Percentiles rank a stretch among this genome's conserved stretches.
Evolutionary conservation across 2,113 vertebrate genomes (phyloP).

Genomic region (Suncus etruscus): DNA sequence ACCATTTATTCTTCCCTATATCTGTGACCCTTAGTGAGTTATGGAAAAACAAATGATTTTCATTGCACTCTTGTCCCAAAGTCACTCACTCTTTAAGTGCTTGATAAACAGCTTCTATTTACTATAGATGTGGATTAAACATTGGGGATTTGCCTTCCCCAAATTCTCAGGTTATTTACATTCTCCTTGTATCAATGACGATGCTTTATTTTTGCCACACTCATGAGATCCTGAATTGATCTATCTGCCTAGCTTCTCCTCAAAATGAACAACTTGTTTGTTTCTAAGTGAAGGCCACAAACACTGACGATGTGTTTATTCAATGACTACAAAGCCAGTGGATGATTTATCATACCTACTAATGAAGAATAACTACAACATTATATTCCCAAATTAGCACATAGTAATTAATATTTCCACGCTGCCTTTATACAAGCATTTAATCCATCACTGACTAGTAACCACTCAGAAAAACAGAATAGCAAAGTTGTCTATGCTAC

Average conservation of each 20-base stretch:
- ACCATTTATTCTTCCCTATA: not conserved
- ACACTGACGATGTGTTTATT: not conserved
- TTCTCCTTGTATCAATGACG: not conserved
- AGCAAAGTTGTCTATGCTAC: not conserved
- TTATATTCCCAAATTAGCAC: not conserved
- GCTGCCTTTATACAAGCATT: not conserved
- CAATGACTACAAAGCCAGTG: too few relatives aligned
- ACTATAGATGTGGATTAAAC: not conserved
- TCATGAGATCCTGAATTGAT: not conserved
- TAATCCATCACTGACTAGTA: not conserved
- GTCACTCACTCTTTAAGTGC: not conserved
- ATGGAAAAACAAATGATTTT: not conserved
- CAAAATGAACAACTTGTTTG: not conserved
- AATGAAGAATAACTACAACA: not conserved
- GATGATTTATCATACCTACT: not conserved
- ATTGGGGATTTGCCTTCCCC: not conserved
- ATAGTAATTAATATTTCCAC: not conserved
- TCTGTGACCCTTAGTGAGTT: not conserved
- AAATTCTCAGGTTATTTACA: not conserved
- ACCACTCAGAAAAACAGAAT: not conserved
- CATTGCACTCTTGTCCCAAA: not conserved
- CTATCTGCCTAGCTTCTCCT: not conserved
- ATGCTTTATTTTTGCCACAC: not conserved
- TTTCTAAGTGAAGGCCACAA: not conserved
- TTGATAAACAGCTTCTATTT: not conserved